Evolutionary conservation across 2,113 vertebrate species (phyloP), one percentile per base, ranked within the genome.

Genomic region (Spermophilus dauricus): DNA sequence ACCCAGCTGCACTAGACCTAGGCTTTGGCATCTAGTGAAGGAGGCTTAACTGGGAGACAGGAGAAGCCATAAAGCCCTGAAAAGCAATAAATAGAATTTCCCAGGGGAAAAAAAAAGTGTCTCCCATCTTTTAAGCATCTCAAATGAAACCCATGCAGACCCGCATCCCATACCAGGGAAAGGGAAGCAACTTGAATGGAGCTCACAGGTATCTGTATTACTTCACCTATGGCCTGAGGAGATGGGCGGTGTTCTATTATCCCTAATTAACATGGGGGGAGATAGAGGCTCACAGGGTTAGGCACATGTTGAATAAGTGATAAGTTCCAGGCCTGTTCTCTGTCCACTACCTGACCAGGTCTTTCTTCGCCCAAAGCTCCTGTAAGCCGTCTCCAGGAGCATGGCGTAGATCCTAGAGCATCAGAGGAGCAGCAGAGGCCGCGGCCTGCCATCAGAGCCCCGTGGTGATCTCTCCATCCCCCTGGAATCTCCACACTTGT

Each of bases 51-150:
- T 70, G 28, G 94, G 96, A 97, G 97, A 94, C 96, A 89, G 96
- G 72, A 98, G 97, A 96, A 80, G 92, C 96, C 75, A 95, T 97
- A 97, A 97, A 98, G 84, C 77, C 73, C 92, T 67, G 65, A 91
- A 96, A 97, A 86, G 86, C 96, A 86, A 70, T 98, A 98, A 93
- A 98, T 73, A 97, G 97, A 98, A 96, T 96, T 93, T 98, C 88
- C 92, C 95, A 73, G 96, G 48, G 97, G 94, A 77, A 89, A 65
- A 95, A 91, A 97, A 84, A 34, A 51, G 56, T 28, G 61, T 26
- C 89, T 95, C 94, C 88, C 81, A 96, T 97, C 95, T 97, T 96
- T 95, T 73, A 96, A 82, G 87, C 95, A 94, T 85, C 86, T 70
- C 86, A 97, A 96, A 94, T 67, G 80, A 95, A 97, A 92, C 81